A percentile compares a stretch with the other conserved stretches of the same genome.
phyloP scores from a whole-genome alignment of 2,888 invertebrate species.

The Nomada flava region DNA sequence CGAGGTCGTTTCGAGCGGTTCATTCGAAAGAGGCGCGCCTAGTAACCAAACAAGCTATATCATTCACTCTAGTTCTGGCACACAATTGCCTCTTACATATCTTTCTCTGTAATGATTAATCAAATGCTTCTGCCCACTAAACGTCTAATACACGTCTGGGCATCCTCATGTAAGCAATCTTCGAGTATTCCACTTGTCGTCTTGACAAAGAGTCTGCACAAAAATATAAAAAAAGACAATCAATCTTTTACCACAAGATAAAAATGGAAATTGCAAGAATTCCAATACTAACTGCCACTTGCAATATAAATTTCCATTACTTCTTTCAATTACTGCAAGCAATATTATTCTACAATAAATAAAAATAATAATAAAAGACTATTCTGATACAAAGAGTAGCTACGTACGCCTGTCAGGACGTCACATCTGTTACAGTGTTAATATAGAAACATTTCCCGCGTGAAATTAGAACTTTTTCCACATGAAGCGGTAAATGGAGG shows the following conservation, averaged over 20 bases:
- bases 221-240: no score
- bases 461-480: not conserved
- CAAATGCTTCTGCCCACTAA: not conserved
- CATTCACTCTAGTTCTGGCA: constrained; percentile 23
- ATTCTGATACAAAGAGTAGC: no score
- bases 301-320: no score
- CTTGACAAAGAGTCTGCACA: no score
- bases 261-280: no score
- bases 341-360: no score
- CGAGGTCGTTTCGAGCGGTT: constrained; percentile 37
- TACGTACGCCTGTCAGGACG: no score
- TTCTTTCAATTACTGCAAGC: no score
- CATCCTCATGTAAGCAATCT: not conserved
- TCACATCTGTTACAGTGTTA: no score
- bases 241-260: no score
- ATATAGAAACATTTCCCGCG: not conserved
- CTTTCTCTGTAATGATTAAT: not conserved
- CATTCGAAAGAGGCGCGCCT: constrained; percentile 45
- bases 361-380: not conserved
- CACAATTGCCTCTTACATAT: constrained; percentile 4
- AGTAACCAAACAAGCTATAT: constrained; percentile 43
- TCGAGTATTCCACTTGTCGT: not conserved
- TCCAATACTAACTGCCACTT: no score
- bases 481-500: not conserved
- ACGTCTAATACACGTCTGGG: not conserved